These are phyloP conservation scores for Pantala flavescens DNA, from an alignment of 1,140 invertebrate species.

Conservation along the genomic window DNA sequence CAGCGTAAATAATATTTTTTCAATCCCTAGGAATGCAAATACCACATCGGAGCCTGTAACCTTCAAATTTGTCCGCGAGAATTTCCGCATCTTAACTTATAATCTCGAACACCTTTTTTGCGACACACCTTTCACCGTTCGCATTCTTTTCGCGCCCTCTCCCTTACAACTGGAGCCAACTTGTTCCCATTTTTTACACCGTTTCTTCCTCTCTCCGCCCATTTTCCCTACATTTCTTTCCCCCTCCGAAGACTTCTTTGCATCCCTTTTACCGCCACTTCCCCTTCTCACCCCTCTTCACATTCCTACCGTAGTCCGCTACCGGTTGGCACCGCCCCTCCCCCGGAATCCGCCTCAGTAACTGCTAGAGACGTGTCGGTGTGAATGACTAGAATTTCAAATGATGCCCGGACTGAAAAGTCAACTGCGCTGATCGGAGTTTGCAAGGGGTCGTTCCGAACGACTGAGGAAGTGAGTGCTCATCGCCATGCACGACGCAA, in stretches of 20 bases:
- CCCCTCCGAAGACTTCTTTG: background rate
- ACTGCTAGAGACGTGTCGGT: background rate
- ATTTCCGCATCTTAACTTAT: no score
- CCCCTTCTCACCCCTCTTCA: background rate
- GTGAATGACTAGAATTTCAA: background rate
- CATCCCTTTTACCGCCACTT: background rate
- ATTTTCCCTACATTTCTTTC: background rate
- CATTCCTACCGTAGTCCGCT: background rate
- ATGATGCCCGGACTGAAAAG: background rate
- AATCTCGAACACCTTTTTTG: no score
- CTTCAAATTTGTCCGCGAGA: no score
- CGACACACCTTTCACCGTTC: no score
- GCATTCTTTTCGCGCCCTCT: no score
- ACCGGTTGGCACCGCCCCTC: background rate
- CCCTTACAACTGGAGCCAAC: no score
- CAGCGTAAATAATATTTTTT: no score
- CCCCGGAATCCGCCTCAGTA: constrained; percentile 2
- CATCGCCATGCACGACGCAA: background rate
- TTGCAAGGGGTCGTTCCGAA: background rate
- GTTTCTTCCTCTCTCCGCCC: background rate
- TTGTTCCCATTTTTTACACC: background rate
- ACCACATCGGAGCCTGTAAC: no score
- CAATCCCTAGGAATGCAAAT: no score
- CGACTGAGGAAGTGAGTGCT: background rate
- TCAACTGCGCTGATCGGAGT: background rate